phyloP scores from a whole-genome alignment of 2,797 vertebrate genomes.

The Morus bassanus region DNA sequence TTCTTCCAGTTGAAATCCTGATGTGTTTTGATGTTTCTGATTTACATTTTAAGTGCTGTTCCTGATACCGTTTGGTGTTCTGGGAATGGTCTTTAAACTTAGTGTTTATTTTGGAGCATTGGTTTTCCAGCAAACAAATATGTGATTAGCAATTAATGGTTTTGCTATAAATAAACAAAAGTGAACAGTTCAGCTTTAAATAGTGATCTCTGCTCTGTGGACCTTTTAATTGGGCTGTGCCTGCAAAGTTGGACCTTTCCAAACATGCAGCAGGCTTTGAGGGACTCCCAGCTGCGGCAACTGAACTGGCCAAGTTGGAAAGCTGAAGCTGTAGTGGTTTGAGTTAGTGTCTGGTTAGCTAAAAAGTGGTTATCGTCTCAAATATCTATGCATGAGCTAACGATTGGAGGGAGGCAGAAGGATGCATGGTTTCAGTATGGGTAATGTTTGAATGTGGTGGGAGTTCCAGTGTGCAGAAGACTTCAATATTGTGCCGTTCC shows the following conservation, averaged over 20 bases:
- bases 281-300: not conserved
- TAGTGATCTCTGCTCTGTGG: constrained; percentile 3
- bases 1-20: constrained; percentile 13
- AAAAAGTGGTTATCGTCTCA: not conserved
- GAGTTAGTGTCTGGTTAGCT: not conserved
- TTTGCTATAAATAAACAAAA: constrained; percentile 55
- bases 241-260: not conserved
- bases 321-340: not conserved
- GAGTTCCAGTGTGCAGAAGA: not conserved
- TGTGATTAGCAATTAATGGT: constrained; percentile 47
- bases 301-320: not conserved
- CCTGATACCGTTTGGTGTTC: not conserved
- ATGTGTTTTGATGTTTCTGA: constrained; percentile 61
- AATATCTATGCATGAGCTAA: fast-evolving
- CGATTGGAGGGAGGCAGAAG: not conserved
- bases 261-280: not conserved
- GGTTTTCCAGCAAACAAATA: constrained; percentile 35
- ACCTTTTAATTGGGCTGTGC: not conserved
- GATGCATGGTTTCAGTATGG: fast-evolving
- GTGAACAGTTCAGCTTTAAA: not conserved
- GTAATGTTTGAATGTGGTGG: not conserved
- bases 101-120: constrained; percentile 13
- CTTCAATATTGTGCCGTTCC: not conserved
- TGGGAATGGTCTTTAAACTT: constrained; percentile 40
- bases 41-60: constrained; percentile 33